A percentile compares a stretch with the other conserved stretches of the same genome.
Conservation (phyloP, 2,888 invertebrate species). For the Trichopoda pennipes region DNA sequence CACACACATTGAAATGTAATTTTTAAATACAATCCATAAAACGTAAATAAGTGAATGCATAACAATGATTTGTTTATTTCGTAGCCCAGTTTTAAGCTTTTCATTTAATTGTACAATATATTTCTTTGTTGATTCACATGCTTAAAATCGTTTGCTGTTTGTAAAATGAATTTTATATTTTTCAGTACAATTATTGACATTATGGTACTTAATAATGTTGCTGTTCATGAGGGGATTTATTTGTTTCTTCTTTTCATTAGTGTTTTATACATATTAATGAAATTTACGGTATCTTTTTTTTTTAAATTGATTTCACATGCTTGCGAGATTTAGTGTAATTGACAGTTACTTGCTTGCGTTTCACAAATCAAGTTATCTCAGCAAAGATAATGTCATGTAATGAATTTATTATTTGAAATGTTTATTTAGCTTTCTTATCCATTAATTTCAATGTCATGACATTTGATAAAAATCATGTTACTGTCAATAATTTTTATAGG, state of each 20-base stretch:
- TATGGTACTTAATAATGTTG: slow-evolving; percentile 31
- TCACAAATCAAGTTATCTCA: slow-evolving; percentile 7
- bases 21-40: not conserved
- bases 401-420: not conserved
- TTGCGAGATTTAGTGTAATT: slow-evolving; percentile 46
- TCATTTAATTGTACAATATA: slow-evolving; percentile 8
- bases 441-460: slow-evolving; percentile 23
- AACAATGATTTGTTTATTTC: slow-evolving; percentile 29
- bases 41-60: not conserved
- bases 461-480: slow-evolving; percentile 6
- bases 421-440: slow-evolving; percentile 13
- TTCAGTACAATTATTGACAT: slow-evolving; percentile 61
- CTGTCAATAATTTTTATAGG: not conserved
- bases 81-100: slow-evolving; percentile 27
- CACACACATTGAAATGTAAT: not conserved
- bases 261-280: not conserved
- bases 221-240: slow-evolving; percentile 17
- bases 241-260: not conserved
- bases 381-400: slow-evolving; percentile 17
- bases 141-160: slow-evolving; percentile 31
- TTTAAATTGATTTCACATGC: slow-evolving; percentile 35
- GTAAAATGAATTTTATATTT: slow-evolving; percentile 46
- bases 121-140: slow-evolving; percentile 20
- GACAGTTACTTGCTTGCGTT: slow-evolving; percentile 42
- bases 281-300: slow-evolving; percentile 5